Evolutionary conservation across 1,140 invertebrate species (phyloP).

Genomic region (Saccostrea glomerata): DNA sequence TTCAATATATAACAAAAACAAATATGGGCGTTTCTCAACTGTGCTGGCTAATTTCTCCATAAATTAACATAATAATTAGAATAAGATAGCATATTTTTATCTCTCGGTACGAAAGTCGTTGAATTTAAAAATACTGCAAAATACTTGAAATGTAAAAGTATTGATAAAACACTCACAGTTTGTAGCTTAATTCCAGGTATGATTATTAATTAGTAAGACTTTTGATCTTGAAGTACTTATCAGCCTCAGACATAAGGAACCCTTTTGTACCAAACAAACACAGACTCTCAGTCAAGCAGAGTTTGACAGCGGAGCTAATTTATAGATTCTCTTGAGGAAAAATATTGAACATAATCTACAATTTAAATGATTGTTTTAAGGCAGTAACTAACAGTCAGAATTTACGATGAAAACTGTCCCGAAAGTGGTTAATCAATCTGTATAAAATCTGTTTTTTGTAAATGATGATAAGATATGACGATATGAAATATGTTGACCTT

Average conservation of each 20-base stretch:
- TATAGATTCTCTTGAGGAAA: neutral
- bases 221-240: neutral
- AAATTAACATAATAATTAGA: constrained; percentile 2
- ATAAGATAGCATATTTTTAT: constrained; percentile 11
- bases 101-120: neutral
- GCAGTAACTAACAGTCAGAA: neutral
- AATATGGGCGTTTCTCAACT: constrained; percentile 18
- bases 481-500: too few relatives aligned
- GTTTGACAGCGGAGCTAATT: neutral
- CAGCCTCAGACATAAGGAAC: too few relatives aligned
- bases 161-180: neutral
- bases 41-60: constrained; percentile 16
- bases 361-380: neutral
- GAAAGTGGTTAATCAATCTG: neutral
- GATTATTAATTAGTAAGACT: neutral
- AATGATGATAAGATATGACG: too few relatives aligned
- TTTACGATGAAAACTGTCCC: neutral
- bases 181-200: neutral
- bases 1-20: constrained; percentile 35
- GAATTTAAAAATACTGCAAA: neutral
- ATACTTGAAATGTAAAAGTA: neutral
- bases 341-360: constrained; percentile 4
- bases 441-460: neutral
- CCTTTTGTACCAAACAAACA: too few relatives aligned
- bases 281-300: neutral